Evolutionary conservation across 2,888 invertebrate genomes (phyloP), one percentile per base, ranked within the genome.

Genomic region (Eupeodes latifasciatus): DNA sequence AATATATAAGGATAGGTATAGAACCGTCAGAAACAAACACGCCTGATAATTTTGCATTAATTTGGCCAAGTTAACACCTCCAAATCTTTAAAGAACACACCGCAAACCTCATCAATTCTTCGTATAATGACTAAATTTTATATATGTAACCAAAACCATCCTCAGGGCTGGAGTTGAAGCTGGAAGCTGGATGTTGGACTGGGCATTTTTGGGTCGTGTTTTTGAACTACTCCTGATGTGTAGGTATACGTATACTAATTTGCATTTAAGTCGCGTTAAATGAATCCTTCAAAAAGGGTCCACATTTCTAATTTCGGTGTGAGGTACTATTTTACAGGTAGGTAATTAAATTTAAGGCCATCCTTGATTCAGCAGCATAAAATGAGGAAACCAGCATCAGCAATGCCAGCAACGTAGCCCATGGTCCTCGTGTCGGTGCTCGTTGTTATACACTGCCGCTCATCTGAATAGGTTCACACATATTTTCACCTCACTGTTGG

Each of bases 311-410:
- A 69, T 62, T 44, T 5, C 14, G 36, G 12, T 40, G 40, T 27
- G 40, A 1, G 40, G 40, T 11, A 49, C 66, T 66, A 64, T 59
- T 72, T 76, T 72, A 72, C 76, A 72, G 76, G 80, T 84, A 81
- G 76, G 76, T 84, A 88, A 88, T 88, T 85, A 81, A 88, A 84
- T 88, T 83, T 74, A 51, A 61, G 51, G 51, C 51, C 49, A 75
- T 14, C 47, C 34, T 55, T 27, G 53, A n/a, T 49, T 47, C 27
- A 19, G 19, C 19, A 19, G 19, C 19, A 40, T 47, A 27, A 27
- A 27, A 27, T 27, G 27, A 27, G 27, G 27, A 1, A 27, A 27
- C 27, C 27, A 27, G 27, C 27, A 27, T 27, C 27, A 27, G 27
- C 27, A 27, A 2, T 27, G 27, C 27, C 27, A 27, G 2, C 27